Evolutionary conservation across 2,888 invertebrate genomes (phyloP).

Genomic region (Eupithecia abbreviata): DNA sequence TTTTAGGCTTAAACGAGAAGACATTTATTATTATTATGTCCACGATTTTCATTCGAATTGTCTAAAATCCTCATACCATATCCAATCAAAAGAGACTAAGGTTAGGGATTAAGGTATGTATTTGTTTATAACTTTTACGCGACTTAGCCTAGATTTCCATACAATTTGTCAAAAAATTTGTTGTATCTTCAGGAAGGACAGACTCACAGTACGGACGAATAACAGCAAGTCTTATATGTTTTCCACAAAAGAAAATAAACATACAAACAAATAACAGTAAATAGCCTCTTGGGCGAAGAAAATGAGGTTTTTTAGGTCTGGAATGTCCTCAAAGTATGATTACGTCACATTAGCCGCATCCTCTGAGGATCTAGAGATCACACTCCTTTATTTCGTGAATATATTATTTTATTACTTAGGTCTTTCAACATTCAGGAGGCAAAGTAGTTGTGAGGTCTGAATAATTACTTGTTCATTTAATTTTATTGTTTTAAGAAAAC

Average conservation of each 20-base stretch:
- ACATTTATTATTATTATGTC: not conserved
- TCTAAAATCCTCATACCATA: not conserved
- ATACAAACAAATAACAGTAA: constrained; percentile 24
- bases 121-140: not conserved
- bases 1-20: too few relatives aligned
- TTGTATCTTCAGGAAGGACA: not conserved
- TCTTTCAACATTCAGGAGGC: not conserved
- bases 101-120: not conserved
- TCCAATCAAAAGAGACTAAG: not conserved
- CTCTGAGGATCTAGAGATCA: constrained; percentile 19
- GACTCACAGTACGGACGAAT: not conserved
- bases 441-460: not conserved
- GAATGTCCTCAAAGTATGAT: constrained; percentile 30
- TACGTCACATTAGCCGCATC: constrained; percentile 32
- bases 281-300: constrained; percentile 27
- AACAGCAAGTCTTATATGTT: not conserved
- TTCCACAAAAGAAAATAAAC: not conserved
- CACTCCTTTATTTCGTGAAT: constrained; percentile 18
- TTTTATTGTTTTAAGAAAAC: too few relatives aligned
- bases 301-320: constrained; percentile 34
- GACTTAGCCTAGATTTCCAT: not conserved
- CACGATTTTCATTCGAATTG: not conserved
- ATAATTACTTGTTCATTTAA: too few relatives aligned
- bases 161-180: not conserved
- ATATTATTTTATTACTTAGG: constrained; percentile 4